Evolutionary conservation across 2,797 vertebrate species (phyloP), one percentile per base, ranked within the genome.

Genomic region (Borostomias antarcticus): DNA sequence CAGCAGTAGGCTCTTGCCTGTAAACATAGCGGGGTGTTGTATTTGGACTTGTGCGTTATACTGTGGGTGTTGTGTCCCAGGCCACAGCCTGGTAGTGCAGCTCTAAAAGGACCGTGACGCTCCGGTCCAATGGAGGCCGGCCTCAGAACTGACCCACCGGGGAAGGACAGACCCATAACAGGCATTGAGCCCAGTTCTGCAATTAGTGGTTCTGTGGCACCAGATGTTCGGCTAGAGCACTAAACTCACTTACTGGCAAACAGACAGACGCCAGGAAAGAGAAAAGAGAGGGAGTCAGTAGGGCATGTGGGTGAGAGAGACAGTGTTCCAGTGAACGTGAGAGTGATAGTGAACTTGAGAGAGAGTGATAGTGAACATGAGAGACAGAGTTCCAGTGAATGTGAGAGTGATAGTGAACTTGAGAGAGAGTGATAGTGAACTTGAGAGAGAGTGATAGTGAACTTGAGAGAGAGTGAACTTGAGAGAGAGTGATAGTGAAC

Each of bases 51-150:
- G 19, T 74, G 79, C 1, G 65, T 72, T 69, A 82, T 79, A 64
- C 78, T 82, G 77, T 76, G 79, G 66, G 48, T 74, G 78, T 74
- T 77, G 69, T 77, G 79, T 88, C 83, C 80, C 80, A 81, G 86
- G 78, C 85, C 86, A 78, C 83, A 82, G 59, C 64, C 70, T 52
- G 37, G 50, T 69, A 69, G 47, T 72, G 66, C 68, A 5, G 59
- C 30, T 45, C 69, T 70, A 57, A 65, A 70, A 63, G 60, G 37
- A 66, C 66, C 25, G 1, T 2, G 54, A 62, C 29, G n/a, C 10
- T 71, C 74, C 0, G 23, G 58, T 63, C 69, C 60, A 59, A 67
- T 2, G 50, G 50, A 76, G 58, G 62, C 69, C 37, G 58, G 64
- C 64, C 67, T 68, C 59, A 69, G 64, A 40, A 4, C 15, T 50